A percentile compares a stretch with the other conserved stretches of the same genome.
These are phyloP conservation scores for Bagarius yarrelli DNA, from an alignment of 2,113 vertebrate genomes.

Conservation along the genomic window DNA sequence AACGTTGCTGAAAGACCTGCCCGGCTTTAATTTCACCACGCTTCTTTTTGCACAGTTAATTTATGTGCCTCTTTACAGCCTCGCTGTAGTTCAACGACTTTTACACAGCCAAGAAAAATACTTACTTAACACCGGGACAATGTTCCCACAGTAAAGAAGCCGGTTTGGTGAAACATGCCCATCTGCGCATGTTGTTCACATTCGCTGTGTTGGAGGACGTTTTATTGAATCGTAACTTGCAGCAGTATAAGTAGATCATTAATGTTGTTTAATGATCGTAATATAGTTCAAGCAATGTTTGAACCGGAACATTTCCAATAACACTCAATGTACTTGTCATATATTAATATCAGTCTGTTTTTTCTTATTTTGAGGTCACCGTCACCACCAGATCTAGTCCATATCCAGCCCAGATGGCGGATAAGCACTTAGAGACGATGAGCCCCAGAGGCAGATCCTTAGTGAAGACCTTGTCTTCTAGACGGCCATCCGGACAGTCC, in stretches of 20 bases:
- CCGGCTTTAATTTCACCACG: not conserved
- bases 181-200: not conserved
- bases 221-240: not conserved
- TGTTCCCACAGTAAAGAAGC: slow-evolving; percentile 13
- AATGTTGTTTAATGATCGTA: not conserved
- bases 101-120: slow-evolving; percentile 9
- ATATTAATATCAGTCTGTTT: no score
- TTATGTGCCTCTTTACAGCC: not conserved
- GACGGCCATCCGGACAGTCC: no score
- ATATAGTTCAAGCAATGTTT: not conserved
- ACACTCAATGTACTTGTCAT: no score
- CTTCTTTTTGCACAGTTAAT: slow-evolving; percentile 13
- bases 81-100: not conserved
- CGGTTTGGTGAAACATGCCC: not conserved
- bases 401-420: no score
- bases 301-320: no score
- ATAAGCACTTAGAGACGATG: no score
- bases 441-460: no score
- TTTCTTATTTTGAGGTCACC: no score
- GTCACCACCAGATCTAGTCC: no score
- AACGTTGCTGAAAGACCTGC: not conserved
- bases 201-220: not conserved
- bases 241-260: not conserved
- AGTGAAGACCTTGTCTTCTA: no score
- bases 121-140: not conserved